These are phyloP conservation scores for Myxocyprinus asiaticus DNA, from an alignment of 2,113 vertebrate genomes.

Conservation along the genomic window DNA sequence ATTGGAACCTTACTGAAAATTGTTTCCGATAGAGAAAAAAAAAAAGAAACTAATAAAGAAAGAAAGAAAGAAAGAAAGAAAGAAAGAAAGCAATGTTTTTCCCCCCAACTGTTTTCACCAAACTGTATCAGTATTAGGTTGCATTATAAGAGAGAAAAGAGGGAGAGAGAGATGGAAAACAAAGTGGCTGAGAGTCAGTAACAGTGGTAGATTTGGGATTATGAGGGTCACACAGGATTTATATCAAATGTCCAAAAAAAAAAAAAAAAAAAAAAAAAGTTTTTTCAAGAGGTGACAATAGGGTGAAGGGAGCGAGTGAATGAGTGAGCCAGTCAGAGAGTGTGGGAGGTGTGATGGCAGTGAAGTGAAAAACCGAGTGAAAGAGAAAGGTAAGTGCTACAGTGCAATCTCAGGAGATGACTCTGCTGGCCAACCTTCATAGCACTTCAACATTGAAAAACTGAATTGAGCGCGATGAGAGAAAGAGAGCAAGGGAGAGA, in stretches of 20 bases:
- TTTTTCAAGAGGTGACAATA: conserved; percentile 35
- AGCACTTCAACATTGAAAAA: conserved; percentile 32
- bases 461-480: conserved; percentile 13
- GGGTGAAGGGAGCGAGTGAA: conserved; percentile 8
- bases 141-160: neutral
- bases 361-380: conserved; percentile 32
- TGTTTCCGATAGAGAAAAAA: too few species aligned
- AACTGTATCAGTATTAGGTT: neutral
- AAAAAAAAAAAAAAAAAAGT: neutral
- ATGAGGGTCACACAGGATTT: conserved; percentile 27
- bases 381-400: conserved; percentile 31
- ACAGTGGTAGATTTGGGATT: conserved; percentile 10
- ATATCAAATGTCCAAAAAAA: conserved; percentile 40
- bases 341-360: conserved; percentile 18
- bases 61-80: too few species aligned
- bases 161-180: neutral
- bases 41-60: too few species aligned
- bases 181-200: neutral
- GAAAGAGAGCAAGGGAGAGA: conserved; percentile 10
- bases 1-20: too few species aligned
- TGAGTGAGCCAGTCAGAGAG: conserved; percentile 1
- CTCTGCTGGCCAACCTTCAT: conserved; percentile 39
- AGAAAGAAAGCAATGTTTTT: too few species aligned
- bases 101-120: too few species aligned
- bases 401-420: conserved; percentile 39